These are phyloP conservation scores for Phengaris alcon DNA, from an alignment of 2,888 invertebrate species.

Conservation along the genomic window DNA sequence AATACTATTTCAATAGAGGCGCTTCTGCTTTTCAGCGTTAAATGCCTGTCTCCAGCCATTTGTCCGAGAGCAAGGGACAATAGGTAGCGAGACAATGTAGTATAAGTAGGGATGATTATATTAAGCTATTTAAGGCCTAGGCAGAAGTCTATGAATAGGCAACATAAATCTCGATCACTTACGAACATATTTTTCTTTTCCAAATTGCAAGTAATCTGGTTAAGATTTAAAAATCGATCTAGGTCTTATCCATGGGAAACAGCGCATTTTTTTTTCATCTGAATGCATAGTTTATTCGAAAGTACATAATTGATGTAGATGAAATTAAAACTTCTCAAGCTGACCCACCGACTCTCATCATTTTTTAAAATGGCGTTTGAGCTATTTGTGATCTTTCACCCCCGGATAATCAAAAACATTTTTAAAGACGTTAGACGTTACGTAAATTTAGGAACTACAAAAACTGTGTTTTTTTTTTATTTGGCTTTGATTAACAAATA, in stretches of 20 bases:
- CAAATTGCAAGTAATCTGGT: too few species aligned
- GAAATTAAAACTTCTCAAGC: slow-evolving; percentile 15
- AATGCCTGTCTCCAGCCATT: slow-evolving; percentile 24
- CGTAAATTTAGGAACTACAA: too few species aligned
- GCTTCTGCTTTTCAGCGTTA: slow-evolving; percentile 32
- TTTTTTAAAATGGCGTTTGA: slow-evolving; percentile 11
- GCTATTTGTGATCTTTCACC: not conserved
- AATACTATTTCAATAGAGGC: slow-evolving; percentile 53
- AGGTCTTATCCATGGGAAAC: too few species aligned
- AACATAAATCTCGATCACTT: too few species aligned
- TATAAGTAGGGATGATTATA: too few species aligned
- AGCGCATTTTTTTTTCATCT: not conserved
- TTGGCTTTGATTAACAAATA: too few species aligned
- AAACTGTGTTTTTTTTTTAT: too few species aligned
- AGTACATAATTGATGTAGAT: slow-evolving; percentile 18
- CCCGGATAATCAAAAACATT: not conserved
- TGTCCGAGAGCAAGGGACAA: not conserved
- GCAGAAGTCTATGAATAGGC: too few species aligned
- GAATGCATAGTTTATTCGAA: slow-evolving; percentile 11
- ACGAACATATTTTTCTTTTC: too few species aligned
- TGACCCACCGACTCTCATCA: slow-evolving; percentile 4
- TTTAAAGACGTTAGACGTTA: not conserved
- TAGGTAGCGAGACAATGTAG: not conserved
- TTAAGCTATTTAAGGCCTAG: too few species aligned
- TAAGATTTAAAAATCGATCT: too few species aligned